Conservation (phyloP, 2,797 vertebrate genomes). For the Xerus rutilus region DNA sequence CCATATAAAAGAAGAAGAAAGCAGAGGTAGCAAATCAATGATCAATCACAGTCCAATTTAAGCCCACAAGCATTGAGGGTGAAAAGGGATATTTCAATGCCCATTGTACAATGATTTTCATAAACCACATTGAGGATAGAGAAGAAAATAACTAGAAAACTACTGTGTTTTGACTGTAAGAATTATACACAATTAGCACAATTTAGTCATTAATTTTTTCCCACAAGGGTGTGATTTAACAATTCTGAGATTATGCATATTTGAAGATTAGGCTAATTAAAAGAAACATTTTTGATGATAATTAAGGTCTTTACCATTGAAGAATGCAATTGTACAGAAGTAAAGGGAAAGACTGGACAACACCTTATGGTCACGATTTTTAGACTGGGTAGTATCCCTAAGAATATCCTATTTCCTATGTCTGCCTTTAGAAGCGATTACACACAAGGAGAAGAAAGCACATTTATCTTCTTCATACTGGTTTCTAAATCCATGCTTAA, state of each 20-base stretch:
- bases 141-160: neutral
- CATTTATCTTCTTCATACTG: neutral
- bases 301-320: neutral
- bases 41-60: neutral
- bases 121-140: neutral
- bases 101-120: neutral
- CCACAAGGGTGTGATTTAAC: neutral
- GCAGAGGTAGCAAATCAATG: neutral
- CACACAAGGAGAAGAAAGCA: neutral
- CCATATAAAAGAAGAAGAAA: neutral
- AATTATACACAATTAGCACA: neutral
- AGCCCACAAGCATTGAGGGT: neutral
- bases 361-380: neutral
- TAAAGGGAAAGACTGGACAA: neutral
- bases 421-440: neutral
- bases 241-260: neutral
- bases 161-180: neutral
- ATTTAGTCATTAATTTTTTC: neutral
- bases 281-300: neutral
- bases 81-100: neutral
- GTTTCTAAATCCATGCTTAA: neutral
- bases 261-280: neutral
- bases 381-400: neutral
- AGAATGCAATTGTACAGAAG: neutral
- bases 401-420: neutral